Conservation (phyloP, 2,113 vertebrate species). For the Corynorhinus townsendii region DNA sequence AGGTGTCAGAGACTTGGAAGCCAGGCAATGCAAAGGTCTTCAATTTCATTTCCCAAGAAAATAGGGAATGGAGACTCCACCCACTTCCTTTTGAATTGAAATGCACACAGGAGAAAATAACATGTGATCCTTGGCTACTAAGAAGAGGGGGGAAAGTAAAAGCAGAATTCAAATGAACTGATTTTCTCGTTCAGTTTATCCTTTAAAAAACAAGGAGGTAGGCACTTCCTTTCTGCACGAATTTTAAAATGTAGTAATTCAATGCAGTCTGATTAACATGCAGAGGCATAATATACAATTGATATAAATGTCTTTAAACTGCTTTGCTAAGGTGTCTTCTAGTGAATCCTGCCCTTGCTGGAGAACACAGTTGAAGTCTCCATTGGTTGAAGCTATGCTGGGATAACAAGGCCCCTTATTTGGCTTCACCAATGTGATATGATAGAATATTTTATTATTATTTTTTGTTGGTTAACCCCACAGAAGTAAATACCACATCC, state of each 20-base stretch:
- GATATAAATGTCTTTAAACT: slow-evolving; percentile 57
- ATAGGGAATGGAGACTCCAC: neutral
- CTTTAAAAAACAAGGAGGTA: slow-evolving; percentile 53
- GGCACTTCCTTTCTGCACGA: slow-evolving; percentile 50
- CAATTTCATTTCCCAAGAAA: neutral
- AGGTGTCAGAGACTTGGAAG: neutral
- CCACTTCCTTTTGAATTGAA: neutral
- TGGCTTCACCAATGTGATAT: neutral
- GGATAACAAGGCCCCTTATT: neutral
- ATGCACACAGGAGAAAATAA: neutral
- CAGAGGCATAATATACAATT: slow-evolving; percentile 52
- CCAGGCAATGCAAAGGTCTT: neutral
- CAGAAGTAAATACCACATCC: neutral
- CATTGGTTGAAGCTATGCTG: neutral
- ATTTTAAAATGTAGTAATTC: slow-evolving; percentile 67
- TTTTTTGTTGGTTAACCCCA: neutral
- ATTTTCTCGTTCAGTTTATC: slow-evolving; percentile 52
- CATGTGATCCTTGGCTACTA: neutral
- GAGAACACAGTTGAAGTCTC: neutral
- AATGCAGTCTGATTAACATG: slow-evolving; percentile 54
- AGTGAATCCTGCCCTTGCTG: slow-evolving; percentile 9
- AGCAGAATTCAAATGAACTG: neutral
- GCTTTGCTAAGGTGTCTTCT: slow-evolving; percentile 47
- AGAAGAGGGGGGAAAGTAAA: neutral
- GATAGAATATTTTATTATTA: slow-evolving; percentile 15